phyloP scores from a whole-genome alignment of 2,797 vertebrate species.

The Girardinus metallicus region DNA sequence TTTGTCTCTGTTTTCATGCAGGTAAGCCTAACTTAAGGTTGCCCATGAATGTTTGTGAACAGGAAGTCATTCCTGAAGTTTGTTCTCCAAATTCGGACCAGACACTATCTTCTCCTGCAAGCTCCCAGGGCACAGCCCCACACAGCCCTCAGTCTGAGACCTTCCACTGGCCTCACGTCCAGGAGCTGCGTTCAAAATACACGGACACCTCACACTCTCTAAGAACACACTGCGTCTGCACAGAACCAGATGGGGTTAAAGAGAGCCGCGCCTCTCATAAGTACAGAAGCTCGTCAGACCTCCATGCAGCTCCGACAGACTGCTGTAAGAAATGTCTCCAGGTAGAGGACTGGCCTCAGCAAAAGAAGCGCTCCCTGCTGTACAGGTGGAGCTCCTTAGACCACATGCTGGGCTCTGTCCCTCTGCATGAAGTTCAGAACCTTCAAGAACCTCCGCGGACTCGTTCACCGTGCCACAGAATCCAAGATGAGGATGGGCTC shows the following conservation, averaged over 20 bases:
- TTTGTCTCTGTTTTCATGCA: constrained; percentile 62
- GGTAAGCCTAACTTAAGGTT: constrained; percentile 78
- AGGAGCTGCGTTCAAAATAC: constrained; percentile 89
- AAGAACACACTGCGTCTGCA: constrained; percentile 73
- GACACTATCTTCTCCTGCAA: constrained; percentile 60
- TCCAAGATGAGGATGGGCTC: constrained; percentile 24
- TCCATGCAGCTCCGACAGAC: constrained; percentile 42
- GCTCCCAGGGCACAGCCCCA: constrained; percentile 67
- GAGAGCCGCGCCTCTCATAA: constrained; percentile 52
- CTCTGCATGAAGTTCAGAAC: constrained; percentile 69
- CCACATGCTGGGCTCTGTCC: constrained; percentile 47
- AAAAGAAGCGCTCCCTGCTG: constrained; percentile 48
- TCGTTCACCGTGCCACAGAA: constrained; percentile 58
- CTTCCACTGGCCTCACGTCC: constrained; percentile 92
- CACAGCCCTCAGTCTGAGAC: constrained; percentile 82
- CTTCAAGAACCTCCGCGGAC: constrained; percentile 54
- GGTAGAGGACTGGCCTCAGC: constrained; percentile 53
- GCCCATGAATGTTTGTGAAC: constrained; percentile 66
- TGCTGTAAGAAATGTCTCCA: constrained; percentile 8
- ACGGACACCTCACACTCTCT: constrained; percentile 17
- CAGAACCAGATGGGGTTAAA: constrained; percentile 69
- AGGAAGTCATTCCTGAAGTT: constrained; percentile 73
- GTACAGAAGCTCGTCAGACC: constrained; percentile 46
- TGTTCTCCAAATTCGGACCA: constrained; percentile 67
- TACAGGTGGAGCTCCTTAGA: constrained; percentile 75